These are phyloP conservation scores for Callipepla squamata DNA, from an alignment of 2,113 vertebrate species.

Conservation along the genomic window DNA sequence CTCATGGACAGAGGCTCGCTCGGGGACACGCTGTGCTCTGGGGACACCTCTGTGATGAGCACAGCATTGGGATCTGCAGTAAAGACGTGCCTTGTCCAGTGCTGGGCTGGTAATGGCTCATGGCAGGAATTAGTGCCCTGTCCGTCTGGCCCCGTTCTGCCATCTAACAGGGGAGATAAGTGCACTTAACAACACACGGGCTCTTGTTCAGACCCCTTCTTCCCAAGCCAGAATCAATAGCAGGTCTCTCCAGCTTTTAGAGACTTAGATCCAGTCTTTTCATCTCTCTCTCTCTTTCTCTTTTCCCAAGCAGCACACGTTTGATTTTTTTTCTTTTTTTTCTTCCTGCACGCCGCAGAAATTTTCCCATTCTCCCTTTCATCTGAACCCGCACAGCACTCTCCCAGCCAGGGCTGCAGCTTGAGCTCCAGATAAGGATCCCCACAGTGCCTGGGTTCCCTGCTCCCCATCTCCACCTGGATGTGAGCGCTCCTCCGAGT, in stretches of 20 bases:
- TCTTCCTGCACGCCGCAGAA: not conserved
- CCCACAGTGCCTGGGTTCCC: not conserved
- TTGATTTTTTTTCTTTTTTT: not conserved
- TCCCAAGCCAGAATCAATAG: conserved; percentile 54
- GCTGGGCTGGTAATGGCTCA: not conserved
- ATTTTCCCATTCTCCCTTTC: not conserved
- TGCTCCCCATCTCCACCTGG: not conserved
- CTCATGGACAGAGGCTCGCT: not conserved
- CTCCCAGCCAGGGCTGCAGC: conserved; percentile 4
- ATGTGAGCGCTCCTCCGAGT: not conserved
- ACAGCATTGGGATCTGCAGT: not conserved
- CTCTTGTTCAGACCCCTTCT: conserved; percentile 41
- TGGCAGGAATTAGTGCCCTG: conserved; percentile 21
- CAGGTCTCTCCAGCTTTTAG: conserved; percentile 54
- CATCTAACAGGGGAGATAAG: not conserved
- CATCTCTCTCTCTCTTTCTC: not conserved
- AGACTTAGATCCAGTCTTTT: conserved; percentile 61
- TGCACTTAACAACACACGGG: conserved; percentile 21
- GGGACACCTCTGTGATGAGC: not conserved
- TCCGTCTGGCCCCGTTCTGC: not conserved
- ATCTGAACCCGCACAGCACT: not conserved
- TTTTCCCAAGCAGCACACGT: not conserved
- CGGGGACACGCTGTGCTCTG: not conserved
- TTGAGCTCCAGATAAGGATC: conserved; percentile 26
- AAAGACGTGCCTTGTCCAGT: not conserved